Base-by-base conservation (phyloP, 2,113 vertebrate species). In the Coregonus clupeaformis region DNA sequence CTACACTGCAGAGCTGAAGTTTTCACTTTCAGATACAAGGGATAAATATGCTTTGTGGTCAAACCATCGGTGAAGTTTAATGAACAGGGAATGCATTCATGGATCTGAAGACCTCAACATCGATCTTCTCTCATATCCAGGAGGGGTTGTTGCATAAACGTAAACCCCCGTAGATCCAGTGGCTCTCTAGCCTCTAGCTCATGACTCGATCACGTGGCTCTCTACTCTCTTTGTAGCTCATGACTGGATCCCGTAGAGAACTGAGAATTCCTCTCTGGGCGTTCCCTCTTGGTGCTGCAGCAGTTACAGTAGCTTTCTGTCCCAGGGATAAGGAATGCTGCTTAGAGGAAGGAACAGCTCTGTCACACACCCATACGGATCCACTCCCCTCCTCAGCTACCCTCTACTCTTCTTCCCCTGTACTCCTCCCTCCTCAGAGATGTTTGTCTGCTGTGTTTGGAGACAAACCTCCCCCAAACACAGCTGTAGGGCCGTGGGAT, bases 401-500 rank as follows among this genome's bases (percentile, higher is more conserved):
- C 63, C 14, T 2, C 63, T 24, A 24, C 64, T 7, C 62, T 22
- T n/a, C 62, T 25, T n/a, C 7, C 25, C 59, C 59, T 20, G 32
- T 36, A 12, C n/a, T 13, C 55, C 55, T 60, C n/a, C 72, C 18
- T 13, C 20, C 9, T 4, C 3, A n/a, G 18, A 91, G 86, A 76
- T 72, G 84, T 81, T 82, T 62, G 69, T 73, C 60, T 72, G 24
- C 68, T 70, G 29, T 70, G 47, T 68, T 85, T 78, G 24, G 86
- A 86, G 79, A 89, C 87, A 90, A 90, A 55, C 6, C 32, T 7
- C n/a, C 80, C 77, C 72, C 83, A 91, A 92, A 91, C 87, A 91
- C 90, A 91, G 92, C 89, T 92, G 91, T 12, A 6, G 68, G 66
- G 65, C 68, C 75, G 57, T 27, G 6, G 66, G 66, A 72, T 66